These are phyloP conservation scores for Riparia riparia DNA, from an alignment of 2,113 vertebrate species.

Conservation along the genomic window DNA sequence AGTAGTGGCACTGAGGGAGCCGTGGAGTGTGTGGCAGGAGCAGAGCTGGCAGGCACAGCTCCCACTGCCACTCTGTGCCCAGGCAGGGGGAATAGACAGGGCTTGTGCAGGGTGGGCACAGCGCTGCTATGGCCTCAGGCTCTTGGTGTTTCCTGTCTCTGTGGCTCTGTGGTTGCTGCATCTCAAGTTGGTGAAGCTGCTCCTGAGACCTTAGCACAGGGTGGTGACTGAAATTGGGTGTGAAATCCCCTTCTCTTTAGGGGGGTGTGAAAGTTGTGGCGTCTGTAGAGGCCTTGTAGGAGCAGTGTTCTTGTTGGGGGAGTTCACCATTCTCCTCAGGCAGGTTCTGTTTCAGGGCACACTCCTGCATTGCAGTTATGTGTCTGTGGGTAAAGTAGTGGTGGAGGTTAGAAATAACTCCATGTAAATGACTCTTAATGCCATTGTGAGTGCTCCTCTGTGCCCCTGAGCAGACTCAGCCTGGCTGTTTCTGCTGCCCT, in stretches of 20 bases:
- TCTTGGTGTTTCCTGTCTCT: rapidly evolving
- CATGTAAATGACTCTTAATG: background rate
- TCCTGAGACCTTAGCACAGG: rapidly evolving
- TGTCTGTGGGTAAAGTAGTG: background rate
- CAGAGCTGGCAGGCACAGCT: background rate
- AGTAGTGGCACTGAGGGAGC: background rate
- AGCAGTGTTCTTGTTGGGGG: background rate
- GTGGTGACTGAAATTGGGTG: background rate
- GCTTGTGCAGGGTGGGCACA: background rate
- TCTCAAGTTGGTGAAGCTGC: rapidly evolving
- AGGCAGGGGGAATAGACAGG: too few species aligned
- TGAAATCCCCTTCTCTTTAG: background rate
- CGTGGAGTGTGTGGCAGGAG: background rate
- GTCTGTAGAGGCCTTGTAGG: background rate
- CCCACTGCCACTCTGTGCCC: background rate
- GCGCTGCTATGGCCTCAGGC: background rate
- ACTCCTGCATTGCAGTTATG: background rate
- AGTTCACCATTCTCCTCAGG: rapidly evolving
- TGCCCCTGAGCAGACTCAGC: background rate
- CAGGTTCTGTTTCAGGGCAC: background rate
- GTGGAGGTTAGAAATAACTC: background rate
- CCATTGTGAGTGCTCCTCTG: background rate
- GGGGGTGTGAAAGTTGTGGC: background rate
- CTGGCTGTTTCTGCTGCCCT: background rate
- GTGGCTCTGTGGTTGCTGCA: background rate